A percentile compares a stretch with the other conserved stretches of the same genome.
phyloP scores from a whole-genome alignment of 2,797 vertebrate genomes.

The Alfaro cultratus region DNA sequence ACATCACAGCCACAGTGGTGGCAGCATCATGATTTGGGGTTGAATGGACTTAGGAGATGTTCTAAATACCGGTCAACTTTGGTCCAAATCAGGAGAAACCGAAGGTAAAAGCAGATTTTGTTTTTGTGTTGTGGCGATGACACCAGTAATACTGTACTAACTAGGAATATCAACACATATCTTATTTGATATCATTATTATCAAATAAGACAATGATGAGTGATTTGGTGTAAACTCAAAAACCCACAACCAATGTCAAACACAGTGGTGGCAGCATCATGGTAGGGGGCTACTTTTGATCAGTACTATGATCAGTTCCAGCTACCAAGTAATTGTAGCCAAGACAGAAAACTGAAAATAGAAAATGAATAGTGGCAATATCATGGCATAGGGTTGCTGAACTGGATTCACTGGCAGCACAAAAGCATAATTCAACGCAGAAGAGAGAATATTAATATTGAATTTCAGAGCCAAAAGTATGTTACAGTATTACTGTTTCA shows the following conservation, averaged over 20 bases:
- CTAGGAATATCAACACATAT: neutral
- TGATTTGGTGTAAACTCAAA: neutral
- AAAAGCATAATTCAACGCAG: too few species aligned
- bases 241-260: too few species aligned
- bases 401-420: too few species aligned
- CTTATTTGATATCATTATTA: too few species aligned
- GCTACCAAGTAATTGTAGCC: too few species aligned
- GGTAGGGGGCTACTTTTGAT: too few species aligned
- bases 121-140: neutral
- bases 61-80: neutral
- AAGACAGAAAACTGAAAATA: too few species aligned
- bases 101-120: neutral
- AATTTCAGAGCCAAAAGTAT: too few species aligned
- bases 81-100: neutral
- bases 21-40: neutral
- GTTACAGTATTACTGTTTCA: too few species aligned
- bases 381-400: neutral
- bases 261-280: neutral
- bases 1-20: neutral
- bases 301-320: too few species aligned
- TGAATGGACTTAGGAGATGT: neutral
- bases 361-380: too few species aligned
- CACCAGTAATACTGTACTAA: neutral
- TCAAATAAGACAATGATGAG: neutral
- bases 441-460: too few species aligned